A percentile compares a stretch with the other conserved stretches of the same genome.
These are phyloP conservation scores for Corythornis leucogaster DNA, from an alignment of 2,797 vertebrate genomes.

Conservation along the genomic window DNA sequence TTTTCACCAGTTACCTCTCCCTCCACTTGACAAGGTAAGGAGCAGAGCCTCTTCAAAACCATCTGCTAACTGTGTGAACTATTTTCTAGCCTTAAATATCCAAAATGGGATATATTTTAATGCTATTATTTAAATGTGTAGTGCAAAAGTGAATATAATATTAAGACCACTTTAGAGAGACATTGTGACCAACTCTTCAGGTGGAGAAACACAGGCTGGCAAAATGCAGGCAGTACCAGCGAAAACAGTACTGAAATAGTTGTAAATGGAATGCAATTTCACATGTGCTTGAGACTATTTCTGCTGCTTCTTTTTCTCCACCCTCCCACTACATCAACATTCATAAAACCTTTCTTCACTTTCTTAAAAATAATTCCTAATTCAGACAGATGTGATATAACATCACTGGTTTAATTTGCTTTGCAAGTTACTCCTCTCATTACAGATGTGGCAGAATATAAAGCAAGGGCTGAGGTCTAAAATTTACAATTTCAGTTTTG, in stretches of 20 bases:
- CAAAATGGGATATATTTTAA: background rate
- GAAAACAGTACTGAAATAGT: background rate
- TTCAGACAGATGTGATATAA: background rate
- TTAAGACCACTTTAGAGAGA: background rate
- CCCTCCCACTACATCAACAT: background rate
- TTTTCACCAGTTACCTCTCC: constrained; percentile 11
- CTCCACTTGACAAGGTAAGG: background rate
- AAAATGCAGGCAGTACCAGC: background rate
- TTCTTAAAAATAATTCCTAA: background rate
- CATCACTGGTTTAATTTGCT: background rate
- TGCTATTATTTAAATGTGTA: background rate
- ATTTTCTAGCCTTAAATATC: constrained; percentile 15
- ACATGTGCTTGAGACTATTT: background rate
- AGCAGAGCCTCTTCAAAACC: constrained; percentile 27
- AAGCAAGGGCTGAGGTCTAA: background rate
- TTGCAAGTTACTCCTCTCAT: background rate
- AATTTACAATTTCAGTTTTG: background rate
- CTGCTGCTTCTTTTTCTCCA: background rate
- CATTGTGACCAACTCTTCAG: background rate
- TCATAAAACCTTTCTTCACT: background rate
- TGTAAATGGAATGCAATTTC: background rate
- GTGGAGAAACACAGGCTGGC: background rate
- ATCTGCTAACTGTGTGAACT: background rate
- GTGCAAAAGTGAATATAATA: background rate
- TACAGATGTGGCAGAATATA: background rate